Percentiles rank a stretch among this genome's conserved stretches.
Conservation (phyloP, 2,797 vertebrate genomes). For the Tauraco hartlaubi region DNA sequence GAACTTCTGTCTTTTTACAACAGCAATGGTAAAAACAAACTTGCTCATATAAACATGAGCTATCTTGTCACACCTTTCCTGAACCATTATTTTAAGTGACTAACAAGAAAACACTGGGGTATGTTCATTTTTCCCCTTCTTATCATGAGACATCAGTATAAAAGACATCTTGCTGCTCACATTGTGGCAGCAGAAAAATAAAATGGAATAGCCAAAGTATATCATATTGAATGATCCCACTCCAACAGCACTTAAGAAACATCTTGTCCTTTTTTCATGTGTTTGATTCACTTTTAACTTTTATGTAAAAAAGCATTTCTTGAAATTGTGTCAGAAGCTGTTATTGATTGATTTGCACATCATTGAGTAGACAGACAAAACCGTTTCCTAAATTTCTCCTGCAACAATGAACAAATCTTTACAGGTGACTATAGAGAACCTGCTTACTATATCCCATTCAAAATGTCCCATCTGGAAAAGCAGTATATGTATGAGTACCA, state of each 20-base stretch:
- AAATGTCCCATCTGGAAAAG: neutral
- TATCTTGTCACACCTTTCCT: neutral
- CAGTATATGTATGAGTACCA: neutral
- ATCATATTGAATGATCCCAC: neutral
- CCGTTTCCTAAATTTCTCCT: neutral
- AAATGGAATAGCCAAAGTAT: neutral
- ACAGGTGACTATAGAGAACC: neutral
- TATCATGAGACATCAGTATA: neutral
- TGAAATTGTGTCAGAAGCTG: neutral
- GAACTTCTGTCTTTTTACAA: neutral
- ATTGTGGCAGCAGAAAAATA: neutral
- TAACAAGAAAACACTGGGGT: neutral
- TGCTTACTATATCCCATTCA: neutral
- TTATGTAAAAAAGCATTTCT: neutral
- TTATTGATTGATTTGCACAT: neutral
- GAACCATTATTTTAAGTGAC: neutral
- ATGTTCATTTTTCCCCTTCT: neutral
- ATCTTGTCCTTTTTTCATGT: neutral
- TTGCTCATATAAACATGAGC: neutral
- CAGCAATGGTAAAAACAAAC: neutral
- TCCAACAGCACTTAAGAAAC: neutral
- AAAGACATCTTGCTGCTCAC: neutral
- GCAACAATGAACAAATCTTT: neutral
- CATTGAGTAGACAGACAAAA: neutral
- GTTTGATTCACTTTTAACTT: neutral